Conservation (phyloP, 1,140 invertebrate genomes). For the Dolichoris vasculosae region DNA sequence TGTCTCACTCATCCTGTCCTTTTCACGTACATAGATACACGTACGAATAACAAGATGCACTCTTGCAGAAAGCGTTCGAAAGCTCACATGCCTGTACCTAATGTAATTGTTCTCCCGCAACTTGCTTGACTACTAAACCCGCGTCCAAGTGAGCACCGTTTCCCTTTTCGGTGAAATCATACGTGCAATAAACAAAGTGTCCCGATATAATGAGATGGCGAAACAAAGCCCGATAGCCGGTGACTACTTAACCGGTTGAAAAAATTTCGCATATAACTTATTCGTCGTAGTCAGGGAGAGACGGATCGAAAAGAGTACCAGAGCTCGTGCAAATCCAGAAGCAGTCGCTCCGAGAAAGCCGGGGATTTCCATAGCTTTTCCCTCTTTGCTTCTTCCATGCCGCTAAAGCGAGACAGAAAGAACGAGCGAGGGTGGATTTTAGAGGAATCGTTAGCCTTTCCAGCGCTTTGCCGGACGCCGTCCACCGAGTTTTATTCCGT, state of each 20-base stretch:
- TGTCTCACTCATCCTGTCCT: not conserved
- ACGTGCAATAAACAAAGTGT: slow-evolving; percentile 14
- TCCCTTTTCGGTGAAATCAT: not conserved
- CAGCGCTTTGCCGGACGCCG: not conserved
- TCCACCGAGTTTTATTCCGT: not conserved
- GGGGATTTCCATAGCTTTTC: not conserved
- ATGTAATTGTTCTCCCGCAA: slow-evolving; percentile 5
- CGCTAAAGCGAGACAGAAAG: not conserved
- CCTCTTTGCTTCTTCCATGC: not conserved
- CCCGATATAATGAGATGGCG: not conserved
- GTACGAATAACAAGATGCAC: not conserved
- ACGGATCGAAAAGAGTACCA: not conserved
- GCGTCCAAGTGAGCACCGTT: not conserved
- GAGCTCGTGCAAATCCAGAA: not conserved
- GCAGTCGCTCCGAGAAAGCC: not conserved
- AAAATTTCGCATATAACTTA: not conserved
- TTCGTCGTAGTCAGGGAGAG: not conserved
- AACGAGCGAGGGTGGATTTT: not conserved
- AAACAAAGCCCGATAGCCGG: not conserved
- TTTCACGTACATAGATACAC: not conserved
- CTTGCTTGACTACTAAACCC: not conserved
- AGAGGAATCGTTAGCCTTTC: not conserved
- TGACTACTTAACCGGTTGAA: not conserved
- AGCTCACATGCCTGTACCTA: slow-evolving; percentile 1
- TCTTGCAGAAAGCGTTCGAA: slow-evolving; percentile 8